phyloP scores from a whole-genome alignment of 2,888 invertebrate species.

The Latrodectus elegans region DNA sequence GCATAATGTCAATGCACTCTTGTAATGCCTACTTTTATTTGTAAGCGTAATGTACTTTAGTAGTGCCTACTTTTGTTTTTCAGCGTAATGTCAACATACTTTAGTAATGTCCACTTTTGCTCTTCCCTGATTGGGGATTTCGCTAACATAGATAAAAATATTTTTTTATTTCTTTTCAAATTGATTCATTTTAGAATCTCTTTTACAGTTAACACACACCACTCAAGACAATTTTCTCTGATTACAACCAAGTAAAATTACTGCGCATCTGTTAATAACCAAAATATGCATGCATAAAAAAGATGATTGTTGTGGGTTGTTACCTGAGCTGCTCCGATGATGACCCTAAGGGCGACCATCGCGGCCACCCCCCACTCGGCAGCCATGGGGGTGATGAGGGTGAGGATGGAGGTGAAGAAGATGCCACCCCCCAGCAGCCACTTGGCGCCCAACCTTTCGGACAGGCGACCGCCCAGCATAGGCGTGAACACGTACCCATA shows the following conservation, averaged over 20 bases:
- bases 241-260: neutral
- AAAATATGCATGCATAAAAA: neutral
- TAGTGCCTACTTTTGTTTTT: too few species aligned
- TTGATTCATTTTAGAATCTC: too few species aligned
- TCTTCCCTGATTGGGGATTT: too few species aligned
- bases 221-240: neutral
- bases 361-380: slow-evolving; percentile 55
- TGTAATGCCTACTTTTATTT: too few species aligned
- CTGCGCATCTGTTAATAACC: neutral
- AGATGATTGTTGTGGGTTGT: neutral
- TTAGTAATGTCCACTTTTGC: too few species aligned
- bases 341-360: slow-evolving; percentile 65
- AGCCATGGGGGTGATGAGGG: slow-evolving; percentile 65
- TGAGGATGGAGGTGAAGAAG: slow-evolving; percentile 68
- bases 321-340: slow-evolving; percentile 70
- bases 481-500: slow-evolving; percentile 71
- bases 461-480: slow-evolving; percentile 70
- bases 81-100: too few species aligned
- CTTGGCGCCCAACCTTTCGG: slow-evolving; percentile 69
- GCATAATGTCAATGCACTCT: too few species aligned
- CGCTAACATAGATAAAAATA: too few species aligned
- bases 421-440: slow-evolving; percentile 65
- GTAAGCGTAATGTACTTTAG: too few species aligned
- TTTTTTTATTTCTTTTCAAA: too few species aligned
- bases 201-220: too few species aligned